A percentile compares a stretch with the other conserved stretches of the same genome.
Evolutionary conservation across 92 coral and sea anemone genomes (phyloP).

Genomic region (Hydrozoanthus gracilis): DNA sequence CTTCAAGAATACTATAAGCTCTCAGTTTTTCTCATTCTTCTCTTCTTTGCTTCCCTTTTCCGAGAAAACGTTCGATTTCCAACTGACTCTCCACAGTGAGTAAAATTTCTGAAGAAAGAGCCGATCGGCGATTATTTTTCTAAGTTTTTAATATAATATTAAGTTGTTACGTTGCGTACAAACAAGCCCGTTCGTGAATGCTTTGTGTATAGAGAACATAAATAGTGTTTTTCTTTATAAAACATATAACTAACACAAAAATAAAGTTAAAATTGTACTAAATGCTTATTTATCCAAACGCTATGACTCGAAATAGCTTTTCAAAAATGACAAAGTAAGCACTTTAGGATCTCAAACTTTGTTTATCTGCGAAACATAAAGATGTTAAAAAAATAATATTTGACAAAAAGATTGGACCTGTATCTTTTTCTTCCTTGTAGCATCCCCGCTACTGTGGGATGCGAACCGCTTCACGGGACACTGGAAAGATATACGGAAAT

Average conservation of each 20-base stretch:
- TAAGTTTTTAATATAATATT: neutral
- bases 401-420: neutral
- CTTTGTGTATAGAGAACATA: too few relatives aligned
- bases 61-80: neutral
- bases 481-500: neutral
- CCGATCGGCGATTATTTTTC: neutral
- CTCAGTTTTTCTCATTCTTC: too few relatives aligned
- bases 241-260: too few relatives aligned
- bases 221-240: too few relatives aligned
- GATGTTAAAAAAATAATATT: neutral
- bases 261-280: too few relatives aligned
- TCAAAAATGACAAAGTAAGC: conserved; percentile 10
- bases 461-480: neutral
- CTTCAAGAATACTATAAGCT: neutral
- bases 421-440: neutral
- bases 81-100: neutral
- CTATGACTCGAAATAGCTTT: conserved; percentile 11
- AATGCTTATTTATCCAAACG: conserved; percentile 13
- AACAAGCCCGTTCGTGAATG: neutral
- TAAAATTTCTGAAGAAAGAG: neutral
- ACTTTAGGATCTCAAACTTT: conserved; percentile 7
- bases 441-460: neutral
- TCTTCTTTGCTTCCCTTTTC: too few relatives aligned
- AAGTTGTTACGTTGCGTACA: neutral
- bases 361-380: neutral